Conservation (phyloP, 2,888 invertebrate species). For the Netelia melanura region DNA sequence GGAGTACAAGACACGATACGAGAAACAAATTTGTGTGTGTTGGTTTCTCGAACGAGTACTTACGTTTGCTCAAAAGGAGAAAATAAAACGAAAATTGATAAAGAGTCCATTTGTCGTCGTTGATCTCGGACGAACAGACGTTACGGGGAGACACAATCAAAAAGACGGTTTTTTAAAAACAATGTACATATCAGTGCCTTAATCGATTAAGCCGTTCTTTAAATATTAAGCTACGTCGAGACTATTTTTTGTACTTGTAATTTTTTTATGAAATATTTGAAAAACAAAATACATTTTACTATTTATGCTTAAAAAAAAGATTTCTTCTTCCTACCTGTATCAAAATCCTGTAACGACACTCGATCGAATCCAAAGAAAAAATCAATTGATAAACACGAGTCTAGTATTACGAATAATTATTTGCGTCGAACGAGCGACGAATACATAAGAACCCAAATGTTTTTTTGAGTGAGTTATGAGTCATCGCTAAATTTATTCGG, state of each 20-base stretch:
- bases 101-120: conserved; percentile 17
- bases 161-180: conserved; percentile 43
- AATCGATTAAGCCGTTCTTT: conserved; percentile 68
- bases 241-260: conserved; percentile 77
- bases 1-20: conserved; percentile 45
- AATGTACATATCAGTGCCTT: conserved; percentile 80
- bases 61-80: conserved; percentile 58
- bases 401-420: too few species aligned
- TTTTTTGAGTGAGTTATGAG: not conserved
- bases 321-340: not conserved
- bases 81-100: conserved; percentile 4
- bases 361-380: not conserved
- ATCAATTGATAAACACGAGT: not conserved
- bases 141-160: conserved; percentile 67
- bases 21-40: conserved; percentile 7
- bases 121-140: conserved; percentile 32
- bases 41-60: conserved; percentile 57
- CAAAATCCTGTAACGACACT: not conserved
- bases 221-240: conserved; percentile 65
- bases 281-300: conserved; percentile 76
- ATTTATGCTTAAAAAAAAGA: conserved; percentile 74
- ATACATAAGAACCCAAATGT: not conserved
- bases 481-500: conserved; percentile 22
- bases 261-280: conserved; percentile 79
- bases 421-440: not conserved